These are phyloP conservation scores for Blera fallax DNA, from an alignment of 2,888 invertebrate species.

Conservation along the genomic window DNA sequence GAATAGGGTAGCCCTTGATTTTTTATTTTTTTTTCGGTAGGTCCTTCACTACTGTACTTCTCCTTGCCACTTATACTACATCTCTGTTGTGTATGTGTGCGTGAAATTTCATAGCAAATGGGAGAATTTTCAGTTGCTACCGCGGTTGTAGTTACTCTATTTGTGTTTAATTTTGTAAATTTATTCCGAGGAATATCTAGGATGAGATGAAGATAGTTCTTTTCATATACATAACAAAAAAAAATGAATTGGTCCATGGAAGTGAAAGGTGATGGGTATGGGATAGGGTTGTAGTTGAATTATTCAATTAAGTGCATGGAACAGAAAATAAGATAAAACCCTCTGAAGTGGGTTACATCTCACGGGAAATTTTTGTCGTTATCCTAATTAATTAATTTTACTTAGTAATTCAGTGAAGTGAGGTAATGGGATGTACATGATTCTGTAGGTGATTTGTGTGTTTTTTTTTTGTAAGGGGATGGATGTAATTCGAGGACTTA, in stretches of 20 bases:
- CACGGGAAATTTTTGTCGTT: not conserved
- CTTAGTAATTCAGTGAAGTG: not conserved
- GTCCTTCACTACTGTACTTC: constrained; percentile 36
- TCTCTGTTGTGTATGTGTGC: not conserved
- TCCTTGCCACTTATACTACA: constrained; percentile 21
- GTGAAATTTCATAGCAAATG: not conserved
- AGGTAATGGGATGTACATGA: not conserved
- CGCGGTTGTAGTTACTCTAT: not conserved
- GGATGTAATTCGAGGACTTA: too few species aligned
- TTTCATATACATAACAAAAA: not conserved
- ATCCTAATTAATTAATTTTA: not conserved
- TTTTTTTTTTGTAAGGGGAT: too few species aligned
- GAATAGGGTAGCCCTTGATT: constrained; percentile 58
- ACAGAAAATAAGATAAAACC: not conserved
- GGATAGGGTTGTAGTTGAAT: not conserved
- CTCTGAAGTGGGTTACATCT: not conserved
- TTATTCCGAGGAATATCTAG: constrained; percentile 34
- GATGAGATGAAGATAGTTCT: constrained; percentile 8
- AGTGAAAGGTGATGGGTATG: not conserved
- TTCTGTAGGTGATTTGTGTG: not conserved
- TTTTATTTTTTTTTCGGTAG: constrained; percentile 17
- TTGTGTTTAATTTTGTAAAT: constrained; percentile 30
- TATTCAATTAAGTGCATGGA: not conserved
- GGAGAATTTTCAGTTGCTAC: constrained; percentile 8
- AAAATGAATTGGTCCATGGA: not conserved